A percentile compares a stretch with the other conserved stretches of the same genome.
phyloP scores from a whole-genome alignment of 2,113 vertebrate species.

The Nymphicus hollandicus region DNA sequence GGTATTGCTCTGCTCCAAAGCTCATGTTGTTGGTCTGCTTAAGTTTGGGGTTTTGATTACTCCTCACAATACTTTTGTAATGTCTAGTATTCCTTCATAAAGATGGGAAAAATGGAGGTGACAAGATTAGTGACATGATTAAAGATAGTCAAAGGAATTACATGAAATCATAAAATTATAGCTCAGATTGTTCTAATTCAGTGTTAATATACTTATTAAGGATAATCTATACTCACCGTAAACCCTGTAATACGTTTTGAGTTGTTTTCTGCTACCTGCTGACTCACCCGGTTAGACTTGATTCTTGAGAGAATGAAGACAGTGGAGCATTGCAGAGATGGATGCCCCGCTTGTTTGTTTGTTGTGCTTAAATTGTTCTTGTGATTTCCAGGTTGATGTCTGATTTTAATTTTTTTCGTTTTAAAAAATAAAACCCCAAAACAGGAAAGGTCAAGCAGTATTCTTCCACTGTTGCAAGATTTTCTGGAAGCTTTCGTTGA shows the following conservation, averaged over 20 bases:
- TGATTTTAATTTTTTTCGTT: background rate
- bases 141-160: background rate
- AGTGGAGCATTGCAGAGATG: background rate
- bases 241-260: background rate
- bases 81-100: background rate
- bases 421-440: background rate
- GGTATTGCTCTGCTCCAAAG: conserved; percentile 70
- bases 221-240: background rate
- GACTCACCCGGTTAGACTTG: background rate
- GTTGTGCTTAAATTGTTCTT: background rate
- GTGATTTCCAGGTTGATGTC: background rate
- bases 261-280: background rate
- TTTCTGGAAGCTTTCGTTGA: conserved; percentile 88
- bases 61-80: background rate
- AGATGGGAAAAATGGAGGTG: background rate
- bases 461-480: conserved; percentile 82
- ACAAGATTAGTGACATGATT: background rate
- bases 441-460: conserved; percentile 78
- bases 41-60: background rate
- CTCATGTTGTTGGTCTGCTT: background rate
- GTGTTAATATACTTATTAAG: background rate
- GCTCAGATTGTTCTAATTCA: background rate
- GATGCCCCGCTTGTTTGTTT: background rate
- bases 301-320: background rate
- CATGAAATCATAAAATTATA: background rate